These are phyloP conservation scores for Yponomeuta sedellus DNA, from an alignment of 2,888 invertebrate species.

Conservation along the genomic window DNA sequence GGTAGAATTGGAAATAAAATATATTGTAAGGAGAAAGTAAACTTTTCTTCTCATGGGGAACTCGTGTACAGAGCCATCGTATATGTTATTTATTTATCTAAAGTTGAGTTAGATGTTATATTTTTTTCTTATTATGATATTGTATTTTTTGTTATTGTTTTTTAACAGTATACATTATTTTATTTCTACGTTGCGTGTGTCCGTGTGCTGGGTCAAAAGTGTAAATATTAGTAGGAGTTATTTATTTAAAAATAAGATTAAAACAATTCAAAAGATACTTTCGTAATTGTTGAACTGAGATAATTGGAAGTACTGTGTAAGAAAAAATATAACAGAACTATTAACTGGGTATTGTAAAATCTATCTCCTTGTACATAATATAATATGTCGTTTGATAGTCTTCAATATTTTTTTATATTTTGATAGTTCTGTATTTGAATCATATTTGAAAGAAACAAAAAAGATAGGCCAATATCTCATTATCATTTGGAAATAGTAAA, in stretches of 20 bases:
- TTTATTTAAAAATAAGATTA: slow-evolving; percentile 60
- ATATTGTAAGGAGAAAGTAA: slow-evolving; percentile 50
- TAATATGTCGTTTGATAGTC: slow-evolving; percentile 77
- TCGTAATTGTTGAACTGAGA: slow-evolving; percentile 60
- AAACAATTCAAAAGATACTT: slow-evolving; percentile 39
- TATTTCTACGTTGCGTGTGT: slow-evolving; percentile 69
- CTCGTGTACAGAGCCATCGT: slow-evolving; percentile 37
- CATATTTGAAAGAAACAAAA: slow-evolving; percentile 61
- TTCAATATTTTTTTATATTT: slow-evolving; percentile 78
- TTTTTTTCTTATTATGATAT: slow-evolving; percentile 23
- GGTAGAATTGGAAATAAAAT: slow-evolving; percentile 71
- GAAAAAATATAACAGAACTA: slow-evolving; percentile 64
- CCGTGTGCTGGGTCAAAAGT: slow-evolving; percentile 71
- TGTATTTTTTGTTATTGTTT: slow-evolving; percentile 42
- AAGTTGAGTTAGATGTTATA: slow-evolving; percentile 31
- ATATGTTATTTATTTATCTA: slow-evolving; percentile 40
- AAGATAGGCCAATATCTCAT: slow-evolving; percentile 73
- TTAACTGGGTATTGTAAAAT: slow-evolving; percentile 45
- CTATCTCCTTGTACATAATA: slow-evolving; percentile 72
- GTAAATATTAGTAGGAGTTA: slow-evolving; percentile 71
- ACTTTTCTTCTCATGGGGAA: slow-evolving; percentile 48
- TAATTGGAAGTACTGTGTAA: slow-evolving; percentile 57
- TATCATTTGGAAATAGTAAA: slow-evolving; percentile 59
- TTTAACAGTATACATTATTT: slow-evolving; percentile 58
- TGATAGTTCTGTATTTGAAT: slow-evolving; percentile 74